Conservation (phyloP, 2,888 invertebrate species). For the Metopia argyrocephala region DNA sequence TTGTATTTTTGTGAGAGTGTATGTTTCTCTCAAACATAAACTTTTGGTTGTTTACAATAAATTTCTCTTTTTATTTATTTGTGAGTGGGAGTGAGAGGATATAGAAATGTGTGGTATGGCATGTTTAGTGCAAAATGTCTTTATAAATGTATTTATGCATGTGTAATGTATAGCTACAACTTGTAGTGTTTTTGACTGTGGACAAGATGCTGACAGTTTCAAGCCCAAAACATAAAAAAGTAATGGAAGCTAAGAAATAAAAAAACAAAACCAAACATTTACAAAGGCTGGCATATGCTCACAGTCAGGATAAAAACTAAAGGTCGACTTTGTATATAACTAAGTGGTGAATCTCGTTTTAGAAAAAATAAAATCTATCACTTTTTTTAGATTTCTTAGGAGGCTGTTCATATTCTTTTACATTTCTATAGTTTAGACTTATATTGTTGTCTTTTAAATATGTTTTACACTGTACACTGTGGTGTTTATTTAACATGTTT, state of each 20-base stretch:
- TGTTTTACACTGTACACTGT: neutral
- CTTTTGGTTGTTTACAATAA: neutral
- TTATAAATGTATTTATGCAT: neutral
- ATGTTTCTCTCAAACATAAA: constrained; percentile 8
- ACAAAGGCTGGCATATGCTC: neutral
- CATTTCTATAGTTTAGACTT: too few species aligned
- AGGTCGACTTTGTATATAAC: too few species aligned
- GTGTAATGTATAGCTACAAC: constrained; percentile 1
- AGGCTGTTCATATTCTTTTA: too few species aligned
- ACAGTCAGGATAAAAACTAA: neutral
- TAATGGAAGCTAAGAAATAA: neutral
- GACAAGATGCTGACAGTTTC: constrained; percentile 52
- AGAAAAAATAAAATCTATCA: too few species aligned
- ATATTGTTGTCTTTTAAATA: neutral
- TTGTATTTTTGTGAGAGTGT: neutral
- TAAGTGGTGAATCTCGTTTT: too few species aligned
- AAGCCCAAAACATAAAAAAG: constrained; percentile 33
- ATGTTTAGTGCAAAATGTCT: neutral
- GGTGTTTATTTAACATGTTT: neutral
- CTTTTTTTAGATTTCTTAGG: too few species aligned
- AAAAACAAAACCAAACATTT: neutral
- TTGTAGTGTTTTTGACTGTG: constrained; percentile 38
- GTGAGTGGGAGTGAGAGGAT: neutral
- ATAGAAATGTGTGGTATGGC: neutral
- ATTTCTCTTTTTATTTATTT: neutral